Percentiles rank a stretch among this genome's conserved stretches.
Evolutionary conservation across 2,888 invertebrate species (phyloP).

Genomic region (Oxyteleia sp.): DNA sequence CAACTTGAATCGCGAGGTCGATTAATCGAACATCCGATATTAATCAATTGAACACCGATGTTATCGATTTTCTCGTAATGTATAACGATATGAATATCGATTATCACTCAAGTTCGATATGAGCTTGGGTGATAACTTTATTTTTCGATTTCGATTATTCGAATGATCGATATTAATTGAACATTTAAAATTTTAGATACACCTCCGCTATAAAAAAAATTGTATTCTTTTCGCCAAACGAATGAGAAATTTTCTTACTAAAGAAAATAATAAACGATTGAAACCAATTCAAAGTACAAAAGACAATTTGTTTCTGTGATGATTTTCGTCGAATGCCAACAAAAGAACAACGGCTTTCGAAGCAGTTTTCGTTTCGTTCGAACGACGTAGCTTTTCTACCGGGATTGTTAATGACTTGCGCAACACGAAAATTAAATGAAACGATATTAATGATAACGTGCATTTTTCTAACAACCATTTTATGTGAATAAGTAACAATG

Average conservation of each 20-base stretch:
- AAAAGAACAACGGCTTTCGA: neutral
- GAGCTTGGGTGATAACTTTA: no score
- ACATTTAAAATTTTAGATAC: neutral
- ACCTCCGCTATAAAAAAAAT: no score
- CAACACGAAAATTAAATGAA: neutral
- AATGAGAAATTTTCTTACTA: neutral
- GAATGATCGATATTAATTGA: neutral
- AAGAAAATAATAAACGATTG: conserved; percentile 11
- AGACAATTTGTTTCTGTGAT: conserved; percentile 60
- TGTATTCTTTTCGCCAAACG: no score
- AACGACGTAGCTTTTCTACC: conserved; percentile 53
- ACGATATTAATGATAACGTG: neutral
- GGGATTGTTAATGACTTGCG: neutral
- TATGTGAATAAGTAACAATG: no score
- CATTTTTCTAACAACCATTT: neutral
- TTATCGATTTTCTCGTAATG: no score
- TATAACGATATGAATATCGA: no score
- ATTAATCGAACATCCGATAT: no score
- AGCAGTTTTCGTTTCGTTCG: conserved; percentile 31
- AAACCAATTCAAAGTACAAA: conserved; percentile 57
- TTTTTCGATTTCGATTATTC: conserved; percentile 5
- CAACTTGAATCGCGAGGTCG: no score
- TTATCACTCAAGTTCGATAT: no score
- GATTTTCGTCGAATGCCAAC: conserved; percentile 42
- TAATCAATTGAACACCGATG: no score